Evolutionary conservation across 2,113 vertebrate genomes (phyloP), one percentile per base, ranked within the genome.

Genomic region (Oreotrochilus melanogaster): DNA sequence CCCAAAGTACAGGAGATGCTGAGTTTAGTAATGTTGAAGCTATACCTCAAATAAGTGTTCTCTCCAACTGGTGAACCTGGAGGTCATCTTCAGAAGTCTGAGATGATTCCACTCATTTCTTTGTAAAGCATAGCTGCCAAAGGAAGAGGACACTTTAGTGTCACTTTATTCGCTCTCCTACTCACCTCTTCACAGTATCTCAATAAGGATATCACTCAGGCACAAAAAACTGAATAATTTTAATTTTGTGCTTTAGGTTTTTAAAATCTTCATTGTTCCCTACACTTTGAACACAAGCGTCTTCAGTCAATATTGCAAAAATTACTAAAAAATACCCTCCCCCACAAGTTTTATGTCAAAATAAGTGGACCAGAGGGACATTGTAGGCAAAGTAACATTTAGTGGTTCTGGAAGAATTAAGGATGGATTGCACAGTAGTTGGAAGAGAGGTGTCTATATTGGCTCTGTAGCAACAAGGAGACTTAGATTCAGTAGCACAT

Each of bases 391-490:
- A 30, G 13, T 2, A 30, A 31, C 31, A 5, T 57, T 90, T 4
- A 73, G 58, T 76, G 69, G 12, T 79, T 73, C 78, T 79, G 90
- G 67, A 79, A 86, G 88, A 86, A 76, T 76, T 90, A 90, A 37
- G 0, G 2, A 73, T 86, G 85, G 62, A 19, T 70, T 2, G 1
- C 71, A 75, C 18, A 53, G 74, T 25, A n/a, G 42, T 27, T 88
- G 62, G 45, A 65, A 37, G 42, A 78, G 43, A 67, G 66, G 30
- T 58, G 51, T 60, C 65, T 71, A 76, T 88, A 51, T 78, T 62
- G 78, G 78, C 72, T 83, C 25, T 69, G 7, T 58, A 65, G 30
- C 65, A 61, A 67, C 61, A 81, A 78, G 45, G 73, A 93, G 53
- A 35, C 35, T 28, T 12, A 51, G 65, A 79, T 94, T 57, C 57